Conservation (phyloP, 2,888 invertebrate genomes). For the Ophion ellenae region DNA sequence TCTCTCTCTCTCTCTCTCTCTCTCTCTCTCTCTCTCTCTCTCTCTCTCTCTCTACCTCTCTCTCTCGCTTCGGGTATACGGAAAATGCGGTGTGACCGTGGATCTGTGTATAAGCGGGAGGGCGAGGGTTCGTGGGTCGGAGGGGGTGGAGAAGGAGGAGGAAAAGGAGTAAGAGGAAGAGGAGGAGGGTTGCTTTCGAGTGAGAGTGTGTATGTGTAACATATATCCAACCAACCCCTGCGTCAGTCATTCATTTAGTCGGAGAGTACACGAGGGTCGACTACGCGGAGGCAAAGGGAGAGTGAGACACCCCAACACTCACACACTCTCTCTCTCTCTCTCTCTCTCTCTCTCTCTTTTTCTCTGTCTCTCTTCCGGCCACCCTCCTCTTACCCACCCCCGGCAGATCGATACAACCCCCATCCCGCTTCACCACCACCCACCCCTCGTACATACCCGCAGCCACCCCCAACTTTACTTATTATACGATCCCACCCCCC, state of each 20-base stretch:
- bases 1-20: too few relatives aligned
- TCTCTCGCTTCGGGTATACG: conserved; percentile 39
- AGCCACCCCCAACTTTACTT: conserved; percentile 71
- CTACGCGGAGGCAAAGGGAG: conserved; percentile 85
- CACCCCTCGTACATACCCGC: conserved; percentile 55
- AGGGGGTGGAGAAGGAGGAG: neutral
- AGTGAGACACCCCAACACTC: conserved; percentile 64
- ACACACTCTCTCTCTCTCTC: neutral
- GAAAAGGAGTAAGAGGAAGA: conserved; percentile 25
- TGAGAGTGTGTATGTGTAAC: conserved; percentile 71
- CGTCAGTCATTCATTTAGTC: conserved; percentile 84
- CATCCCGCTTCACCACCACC: conserved; percentile 74
- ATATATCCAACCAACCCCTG: conserved; percentile 77
- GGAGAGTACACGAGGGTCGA: conserved; percentile 85
- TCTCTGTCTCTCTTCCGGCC: conserved; percentile 74
- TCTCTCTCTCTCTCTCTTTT: conserved; percentile 62
- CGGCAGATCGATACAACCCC: conserved; percentile 82
- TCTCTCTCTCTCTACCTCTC: too few relatives aligned
- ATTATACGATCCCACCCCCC: conserved; percentile 72
- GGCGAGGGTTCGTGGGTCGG: conserved; percentile 8
- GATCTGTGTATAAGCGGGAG: conserved; percentile 58
- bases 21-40: too few relatives aligned
- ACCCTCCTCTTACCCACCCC: conserved; percentile 76
- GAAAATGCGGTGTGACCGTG: conserved; percentile 57
- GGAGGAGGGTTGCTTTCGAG: conserved; percentile 58